phyloP scores from a whole-genome alignment of 2,113 vertebrate genomes.

The Microcebus jonahi region DNA sequence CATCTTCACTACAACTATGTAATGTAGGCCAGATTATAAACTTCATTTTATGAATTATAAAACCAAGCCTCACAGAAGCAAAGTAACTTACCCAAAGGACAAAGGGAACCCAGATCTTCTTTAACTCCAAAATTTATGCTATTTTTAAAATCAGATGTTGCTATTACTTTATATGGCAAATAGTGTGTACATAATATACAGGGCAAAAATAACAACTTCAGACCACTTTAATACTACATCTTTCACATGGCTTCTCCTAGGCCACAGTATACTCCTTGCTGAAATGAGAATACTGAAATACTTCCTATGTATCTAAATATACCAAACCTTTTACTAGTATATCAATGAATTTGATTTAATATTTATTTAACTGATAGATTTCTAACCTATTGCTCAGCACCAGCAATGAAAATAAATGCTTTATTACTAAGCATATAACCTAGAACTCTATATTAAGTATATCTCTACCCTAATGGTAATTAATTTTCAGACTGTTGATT shows the following conservation, averaged over 20 bases:
- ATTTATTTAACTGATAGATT: conserved; percentile 25
- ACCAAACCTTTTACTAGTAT: conserved; percentile 31
- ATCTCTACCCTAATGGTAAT: not conserved
- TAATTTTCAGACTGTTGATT: conserved; percentile 38
- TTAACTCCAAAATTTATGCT: not conserved
- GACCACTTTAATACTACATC: not conserved
- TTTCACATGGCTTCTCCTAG: conserved; percentile 1
- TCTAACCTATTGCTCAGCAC: conserved; percentile 1
- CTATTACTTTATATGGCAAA: not conserved
- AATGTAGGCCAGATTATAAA: conserved; percentile 20
- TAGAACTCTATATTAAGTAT: conserved; percentile 2
- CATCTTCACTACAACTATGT: not conserved
- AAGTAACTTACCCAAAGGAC: not conserved
- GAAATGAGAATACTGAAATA: conserved; percentile 22
- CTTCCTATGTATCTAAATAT: conserved; percentile 9
- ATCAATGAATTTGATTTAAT: conserved; percentile 35
- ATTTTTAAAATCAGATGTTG: conserved; percentile 48
- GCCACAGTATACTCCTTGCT: not conserved
- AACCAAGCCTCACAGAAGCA: conserved; percentile 21
- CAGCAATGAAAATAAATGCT: not conserved
- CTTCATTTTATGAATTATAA: conserved; percentile 31
- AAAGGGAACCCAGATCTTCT: not conserved
- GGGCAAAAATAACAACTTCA: not conserved
- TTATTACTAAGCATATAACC: conserved; percentile 35
- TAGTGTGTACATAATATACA: not conserved